Percentiles rank a stretch among this genome's conserved stretches.
Conservation (phyloP, 1,140 invertebrate genomes). For the Adelges cooleyi region DNA sequence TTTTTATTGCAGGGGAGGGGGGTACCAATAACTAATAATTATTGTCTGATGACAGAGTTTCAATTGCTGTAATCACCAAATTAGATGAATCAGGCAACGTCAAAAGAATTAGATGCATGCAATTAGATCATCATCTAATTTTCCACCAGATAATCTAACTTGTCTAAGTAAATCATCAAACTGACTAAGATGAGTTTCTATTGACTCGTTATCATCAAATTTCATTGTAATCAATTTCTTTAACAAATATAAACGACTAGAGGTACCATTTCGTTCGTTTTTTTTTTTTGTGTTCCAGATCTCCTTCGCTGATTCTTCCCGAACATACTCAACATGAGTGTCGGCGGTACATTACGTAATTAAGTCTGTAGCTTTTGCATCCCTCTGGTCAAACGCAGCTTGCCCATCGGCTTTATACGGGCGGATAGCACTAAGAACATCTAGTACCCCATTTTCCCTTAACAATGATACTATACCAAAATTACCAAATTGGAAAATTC, state of each 20-base stretch:
- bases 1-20: no score
- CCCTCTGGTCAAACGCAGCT: neutral
- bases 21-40: no score
- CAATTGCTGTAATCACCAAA: neutral
- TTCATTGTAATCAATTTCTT: constrained; percentile 6
- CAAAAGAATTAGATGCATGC: neutral
- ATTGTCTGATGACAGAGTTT: neutral
- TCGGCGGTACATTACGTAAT: neutral
- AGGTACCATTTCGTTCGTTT: neutral
- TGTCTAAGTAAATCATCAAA: constrained; percentile 1
- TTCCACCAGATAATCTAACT: neutral
- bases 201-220: neutral
- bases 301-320: neutral
- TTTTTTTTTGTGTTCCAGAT: neutral
- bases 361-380: neutral
- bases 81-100: neutral
- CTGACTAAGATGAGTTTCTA: neutral
- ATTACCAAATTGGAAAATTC: neutral
- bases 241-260: constrained; percentile 4
- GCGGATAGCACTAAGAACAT: neutral
- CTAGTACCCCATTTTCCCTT: neutral
- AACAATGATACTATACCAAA: neutral
- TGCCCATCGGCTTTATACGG: neutral
- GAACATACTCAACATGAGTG: neutral
- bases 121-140: neutral